These are phyloP conservation scores for Hydractinia echinata DNA, from an alignment of 30 jellyfish, hydroid and myxozoan species.

Conservation along the genomic window DNA sequence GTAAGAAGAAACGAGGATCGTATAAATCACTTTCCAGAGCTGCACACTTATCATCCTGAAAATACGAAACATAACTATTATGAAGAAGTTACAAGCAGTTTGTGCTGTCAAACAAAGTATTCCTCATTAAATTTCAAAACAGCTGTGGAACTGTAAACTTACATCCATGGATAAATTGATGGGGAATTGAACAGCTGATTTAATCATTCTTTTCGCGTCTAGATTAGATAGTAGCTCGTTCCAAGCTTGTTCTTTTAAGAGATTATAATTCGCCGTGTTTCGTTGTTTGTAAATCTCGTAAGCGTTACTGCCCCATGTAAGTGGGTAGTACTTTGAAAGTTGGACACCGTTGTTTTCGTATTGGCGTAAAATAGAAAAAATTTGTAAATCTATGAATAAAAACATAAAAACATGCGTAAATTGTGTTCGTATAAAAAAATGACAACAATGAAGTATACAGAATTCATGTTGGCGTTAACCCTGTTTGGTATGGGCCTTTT, in stretches of 20 bases:
- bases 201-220: slow-evolving; percentile 8
- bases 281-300: not conserved
- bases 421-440: not conserved
- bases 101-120: too few relatives aligned
- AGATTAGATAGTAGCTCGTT: slow-evolving; percentile 11
- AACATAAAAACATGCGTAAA: too few relatives aligned
- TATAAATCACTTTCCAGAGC: slow-evolving; percentile 21
- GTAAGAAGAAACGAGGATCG: slow-evolving; percentile 69
- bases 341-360: slow-evolving; percentile 12
- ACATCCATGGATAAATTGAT: not conserved
- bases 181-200: slow-evolving; percentile 25
- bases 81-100: too few relatives aligned
- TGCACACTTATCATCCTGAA: too few relatives aligned
- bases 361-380: not conserved
- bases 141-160: not conserved
- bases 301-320: slow-evolving; percentile 24
- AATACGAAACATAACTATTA: too few relatives aligned
- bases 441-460: not conserved
- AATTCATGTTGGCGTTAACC: too few relatives aligned
- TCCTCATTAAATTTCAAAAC: too few relatives aligned
- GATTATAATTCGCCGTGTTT: not conserved
- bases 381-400: slow-evolving; percentile 5
- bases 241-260: slow-evolving; percentile 9
- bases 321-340: slow-evolving; percentile 3
- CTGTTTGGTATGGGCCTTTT: too few relatives aligned